These are phyloP conservation scores for Megathymus violae DNA, from an alignment of 1,140 invertebrate species.

Conservation along the genomic window DNA sequence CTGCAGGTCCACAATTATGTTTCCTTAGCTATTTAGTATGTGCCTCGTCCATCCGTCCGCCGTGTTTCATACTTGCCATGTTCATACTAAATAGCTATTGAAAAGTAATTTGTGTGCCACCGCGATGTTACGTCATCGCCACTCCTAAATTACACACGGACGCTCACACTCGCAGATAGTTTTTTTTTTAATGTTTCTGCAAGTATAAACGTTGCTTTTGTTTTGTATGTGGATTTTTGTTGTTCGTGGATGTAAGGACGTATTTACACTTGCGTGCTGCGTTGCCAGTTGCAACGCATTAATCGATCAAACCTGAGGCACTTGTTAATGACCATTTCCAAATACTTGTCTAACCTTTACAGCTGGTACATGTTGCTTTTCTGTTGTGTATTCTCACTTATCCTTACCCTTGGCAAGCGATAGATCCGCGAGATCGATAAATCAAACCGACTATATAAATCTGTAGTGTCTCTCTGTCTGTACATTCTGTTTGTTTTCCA, in stretches of 20 bases:
- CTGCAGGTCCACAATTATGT: conserved; percentile 64
- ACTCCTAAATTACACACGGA: conserved; percentile 17
- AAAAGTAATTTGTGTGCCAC: conserved; percentile 61
- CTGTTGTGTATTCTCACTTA: too few relatives aligned
- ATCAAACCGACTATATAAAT: too few relatives aligned
- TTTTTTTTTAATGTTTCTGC: conserved; percentile 19
- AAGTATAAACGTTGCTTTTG: conserved; percentile 7
- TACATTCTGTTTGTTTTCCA: too few relatives aligned
- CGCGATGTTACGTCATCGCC: conserved; percentile 26
- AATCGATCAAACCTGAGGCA: too few relatives aligned
- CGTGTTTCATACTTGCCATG: conserved; percentile 46
- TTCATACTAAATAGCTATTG: conserved; percentile 68
- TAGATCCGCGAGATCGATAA: too few relatives aligned
- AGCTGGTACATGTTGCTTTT: too few relatives aligned
- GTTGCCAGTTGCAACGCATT: too few relatives aligned
- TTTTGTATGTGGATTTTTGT: conserved; percentile 8
- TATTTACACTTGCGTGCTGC: conserved; percentile 20
- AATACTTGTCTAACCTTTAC: too few relatives aligned
- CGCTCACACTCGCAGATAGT: too few relatives aligned
- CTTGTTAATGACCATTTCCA: too few relatives aligned
- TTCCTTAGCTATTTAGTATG: conserved; percentile 70
- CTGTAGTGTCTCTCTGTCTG: too few relatives aligned
- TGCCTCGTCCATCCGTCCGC: conserved; percentile 60
- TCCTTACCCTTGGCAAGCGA: too few relatives aligned
- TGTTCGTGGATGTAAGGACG: conserved; percentile 5